Conservation (phyloP, 1,140 invertebrate genomes). For the Lepidurus packardi region DNA sequence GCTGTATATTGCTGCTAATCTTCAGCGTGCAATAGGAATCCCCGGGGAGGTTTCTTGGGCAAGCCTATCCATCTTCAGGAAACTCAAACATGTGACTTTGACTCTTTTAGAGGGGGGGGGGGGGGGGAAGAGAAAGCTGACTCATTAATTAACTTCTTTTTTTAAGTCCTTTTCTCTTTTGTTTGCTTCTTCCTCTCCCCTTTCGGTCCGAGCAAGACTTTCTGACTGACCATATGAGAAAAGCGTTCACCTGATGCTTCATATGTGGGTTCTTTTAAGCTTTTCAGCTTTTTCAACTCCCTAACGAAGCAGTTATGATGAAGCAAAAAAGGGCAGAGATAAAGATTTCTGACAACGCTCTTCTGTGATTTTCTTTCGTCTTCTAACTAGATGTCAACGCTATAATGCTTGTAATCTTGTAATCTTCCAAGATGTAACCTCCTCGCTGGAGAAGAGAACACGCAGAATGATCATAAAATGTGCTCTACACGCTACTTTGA, state of each 20-base stretch:
- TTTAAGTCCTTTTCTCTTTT: not conserved
- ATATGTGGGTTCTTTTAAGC: not conserved
- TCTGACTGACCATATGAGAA: not conserved
- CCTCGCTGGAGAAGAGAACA: too few relatives aligned
- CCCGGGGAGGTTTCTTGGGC: not conserved
- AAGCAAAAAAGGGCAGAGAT: not conserved
- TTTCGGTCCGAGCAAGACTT: conserved; percentile 5
- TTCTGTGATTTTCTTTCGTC: not conserved
- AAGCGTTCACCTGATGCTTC: not conserved
- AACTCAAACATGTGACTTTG: not conserved
- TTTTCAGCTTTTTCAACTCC: not conserved
- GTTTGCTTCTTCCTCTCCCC: conserved; percentile 22
- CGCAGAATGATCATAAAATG: too few relatives aligned
- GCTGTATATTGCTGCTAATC: not conserved
- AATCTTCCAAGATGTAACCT: too few relatives aligned
- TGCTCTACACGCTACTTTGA: too few relatives aligned
- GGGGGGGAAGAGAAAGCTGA: conserved; percentile 20
- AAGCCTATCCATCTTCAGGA: not conserved
- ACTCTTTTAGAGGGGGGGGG: not conserved
- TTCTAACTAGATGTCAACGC: not conserved
- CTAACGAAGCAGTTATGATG: not conserved
- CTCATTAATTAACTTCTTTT: not conserved
- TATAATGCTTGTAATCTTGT: too few relatives aligned
- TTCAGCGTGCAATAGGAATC: not conserved
- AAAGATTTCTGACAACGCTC: not conserved